phyloP scores from a whole-genome alignment of 1,140 invertebrate genomes.

The Drosophila neocordata region DNA sequence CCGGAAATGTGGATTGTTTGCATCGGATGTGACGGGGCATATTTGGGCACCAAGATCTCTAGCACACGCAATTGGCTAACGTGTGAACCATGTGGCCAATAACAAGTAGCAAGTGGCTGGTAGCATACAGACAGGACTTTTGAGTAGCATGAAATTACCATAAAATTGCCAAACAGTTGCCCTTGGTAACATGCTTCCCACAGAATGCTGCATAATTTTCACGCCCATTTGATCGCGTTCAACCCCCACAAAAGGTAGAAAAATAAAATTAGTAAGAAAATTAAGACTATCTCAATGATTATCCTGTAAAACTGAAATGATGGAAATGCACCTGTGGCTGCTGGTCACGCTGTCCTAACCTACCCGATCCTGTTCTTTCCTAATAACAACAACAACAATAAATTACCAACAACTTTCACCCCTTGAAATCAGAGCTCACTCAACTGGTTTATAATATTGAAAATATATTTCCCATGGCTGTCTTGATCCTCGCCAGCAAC shows the following conservation, averaged over 20 bases:
- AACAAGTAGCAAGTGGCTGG: conserved; percentile 25
- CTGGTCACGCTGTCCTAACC: conserved; percentile 23
- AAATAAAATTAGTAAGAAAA: too few species aligned
- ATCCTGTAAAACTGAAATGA: conserved; percentile 45
- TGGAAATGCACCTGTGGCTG: conserved; percentile 34
- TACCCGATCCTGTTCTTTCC: background rate
- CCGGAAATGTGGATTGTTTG: conserved; percentile 52
- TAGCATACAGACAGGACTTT: conserved; percentile 10
- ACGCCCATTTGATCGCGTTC: conserved; percentile 51
- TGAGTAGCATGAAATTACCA: conserved; percentile 60
- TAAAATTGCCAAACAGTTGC: conserved; percentile 62
- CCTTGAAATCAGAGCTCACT: conserved; percentile 38
- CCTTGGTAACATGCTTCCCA: conserved; percentile 58
- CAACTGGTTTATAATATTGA: conserved; percentile 41
- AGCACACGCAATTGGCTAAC: conserved; percentile 31
- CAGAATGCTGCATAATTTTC: conserved; percentile 67
- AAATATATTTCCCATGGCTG: conserved; percentile 40
- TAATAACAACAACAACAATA: conserved; percentile 29
- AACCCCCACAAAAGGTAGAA: conserved; percentile 32
- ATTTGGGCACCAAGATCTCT: conserved; percentile 14
- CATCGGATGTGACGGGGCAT: conserved; percentile 67
- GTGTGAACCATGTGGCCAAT: conserved; percentile 59
- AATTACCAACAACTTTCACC: conserved; percentile 11
- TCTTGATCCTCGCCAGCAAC: conserved; percentile 7
- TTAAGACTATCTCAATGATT: conserved; percentile 11